Evolutionary conservation across 2,888 invertebrate species (phyloP), one percentile per base, ranked within the genome.

Genomic region (Anodontia alba): DNA sequence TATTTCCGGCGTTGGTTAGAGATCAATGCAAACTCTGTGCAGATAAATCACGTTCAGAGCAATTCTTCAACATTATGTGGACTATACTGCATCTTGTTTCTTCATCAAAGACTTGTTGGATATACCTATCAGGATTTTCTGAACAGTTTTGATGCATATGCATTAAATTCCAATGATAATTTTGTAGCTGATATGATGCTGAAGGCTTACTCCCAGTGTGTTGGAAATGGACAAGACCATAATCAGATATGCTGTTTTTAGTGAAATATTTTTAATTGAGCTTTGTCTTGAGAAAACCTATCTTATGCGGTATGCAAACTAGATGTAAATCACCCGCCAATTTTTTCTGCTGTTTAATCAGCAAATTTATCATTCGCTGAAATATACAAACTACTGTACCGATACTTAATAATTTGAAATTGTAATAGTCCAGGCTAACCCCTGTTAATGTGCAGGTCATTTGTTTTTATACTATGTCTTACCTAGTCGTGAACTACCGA

Each of bases 1-100:
- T 69, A 54, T 73, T 78, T 73, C 36, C 46, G 57, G 10, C 49
- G 42, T 1, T 80, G 79, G 80, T 51, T 76, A 72, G 23, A 71
- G 1, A 51, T 0, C 3, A 62, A 72, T 26, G 66, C 72, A 17
- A 67, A 33, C 23, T 51, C 33, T 26, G 29, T 80, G 29, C 23
- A 33, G 26, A 42, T 31, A n/a, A 79, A 74, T 71, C 33, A 17
- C 2, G 23, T 49, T 54, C 80, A 80, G 42, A 69, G 80, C 46
- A 69, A 76, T 38, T 1, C 17, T 17, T 76, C 76, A 3, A 31
- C 26, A 26, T 38, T 80, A 7, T 80, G 80, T 38, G 80, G 80
- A 68, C 62, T 80, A 1, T 80, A 80, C 36, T 80, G 73, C 46
- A 36, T 80, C 23, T 73, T 69, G 29, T 80, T 69, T 73, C 73